Base-by-base conservation (phyloP, 2,113 vertebrate genomes). In the Nesoenas mayeri region DNA sequence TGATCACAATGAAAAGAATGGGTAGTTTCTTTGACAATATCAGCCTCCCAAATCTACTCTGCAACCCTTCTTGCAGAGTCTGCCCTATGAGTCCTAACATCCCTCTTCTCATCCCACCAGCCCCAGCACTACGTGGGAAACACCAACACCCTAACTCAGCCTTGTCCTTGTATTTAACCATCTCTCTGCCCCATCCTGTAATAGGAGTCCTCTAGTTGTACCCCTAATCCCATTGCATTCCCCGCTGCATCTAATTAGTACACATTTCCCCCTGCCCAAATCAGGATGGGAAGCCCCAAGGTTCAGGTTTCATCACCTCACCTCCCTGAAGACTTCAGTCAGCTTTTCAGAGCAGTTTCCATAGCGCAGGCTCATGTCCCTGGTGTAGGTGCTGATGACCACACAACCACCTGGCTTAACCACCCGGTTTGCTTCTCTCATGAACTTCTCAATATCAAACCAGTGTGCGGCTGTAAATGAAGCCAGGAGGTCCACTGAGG, bases 391-490 rank as follows among this genome's bases (percentile, higher is more conserved):
- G 74, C 98, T 97, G 77, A 99, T 70, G 75, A 96, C 97, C 85
- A 99, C 34, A 5, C 98, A 99, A 40, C 98, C 98, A 0, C 75
- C 74, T 0, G 98, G 98, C 91, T 89, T 98, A 50, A 99, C 22
- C 54, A 99, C 92, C 9, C 98, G 95, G 57, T 97, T 66, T 1
- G 80, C 98, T 85, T 99, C 99, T 42, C 69, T 51, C 56, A 98
- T 96, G 85, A 99, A 99, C 57, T 50, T 91, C 0, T 53, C 79
- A 0, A 93, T 56, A 69, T 99, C 97, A 19, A 99, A 99, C 98
- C 98, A 99, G 95, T 99, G 99, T 1, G 97, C 98, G 0, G 99
- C 98, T 0, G 98, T 97, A 94, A 98, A 98, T 5, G 98, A 96
- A 0, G 98, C 97, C 87, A 99, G 60, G 50, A 99, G 89, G 40